phyloP scores from a whole-genome alignment of 2,888 invertebrate species.

The Eretmocerus hayati region DNA sequence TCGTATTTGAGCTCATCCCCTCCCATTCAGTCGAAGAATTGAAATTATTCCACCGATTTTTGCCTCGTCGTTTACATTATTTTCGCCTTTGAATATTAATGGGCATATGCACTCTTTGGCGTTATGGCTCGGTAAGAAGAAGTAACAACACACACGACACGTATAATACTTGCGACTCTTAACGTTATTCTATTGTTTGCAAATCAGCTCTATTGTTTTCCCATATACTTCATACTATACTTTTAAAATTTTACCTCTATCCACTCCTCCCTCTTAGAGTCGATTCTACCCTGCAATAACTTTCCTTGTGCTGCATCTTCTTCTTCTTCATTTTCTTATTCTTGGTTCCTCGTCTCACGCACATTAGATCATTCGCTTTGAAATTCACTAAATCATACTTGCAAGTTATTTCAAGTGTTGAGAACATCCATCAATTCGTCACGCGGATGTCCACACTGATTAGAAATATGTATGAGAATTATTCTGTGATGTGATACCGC shows the following conservation, averaged over 20 bases:
- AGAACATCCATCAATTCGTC: too few species aligned
- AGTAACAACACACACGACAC: conserved; percentile 44
- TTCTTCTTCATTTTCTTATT: not conserved
- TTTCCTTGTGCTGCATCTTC: not conserved
- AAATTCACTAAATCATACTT: too few species aligned
- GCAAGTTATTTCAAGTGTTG: too few species aligned
- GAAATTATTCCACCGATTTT: conserved; percentile 47
- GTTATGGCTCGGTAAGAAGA: conserved; percentile 42
- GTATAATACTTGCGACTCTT: conserved; percentile 44
- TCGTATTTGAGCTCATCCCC: conserved; percentile 3
- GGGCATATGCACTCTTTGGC: conserved; percentile 44
- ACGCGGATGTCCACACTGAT: too few species aligned
- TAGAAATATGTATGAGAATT: too few species aligned
- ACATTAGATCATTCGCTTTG: too few species aligned
- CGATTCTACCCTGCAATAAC: too few species aligned
- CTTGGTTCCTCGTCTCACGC: not conserved
- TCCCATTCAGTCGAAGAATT: conserved; percentile 34
- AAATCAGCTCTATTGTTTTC: conserved; percentile 49
- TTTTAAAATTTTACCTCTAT: conserved; percentile 18
- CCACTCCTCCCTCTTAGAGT: not conserved
- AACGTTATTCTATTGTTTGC: conserved; percentile 49
- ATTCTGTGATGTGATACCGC: too few species aligned
- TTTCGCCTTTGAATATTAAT: conserved; percentile 49
- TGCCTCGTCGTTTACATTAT: conserved; percentile 48
- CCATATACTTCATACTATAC: conserved; percentile 40